Conservation (phyloP, 2,113 vertebrate genomes). For the Andinoacara biseriatus region DNA sequence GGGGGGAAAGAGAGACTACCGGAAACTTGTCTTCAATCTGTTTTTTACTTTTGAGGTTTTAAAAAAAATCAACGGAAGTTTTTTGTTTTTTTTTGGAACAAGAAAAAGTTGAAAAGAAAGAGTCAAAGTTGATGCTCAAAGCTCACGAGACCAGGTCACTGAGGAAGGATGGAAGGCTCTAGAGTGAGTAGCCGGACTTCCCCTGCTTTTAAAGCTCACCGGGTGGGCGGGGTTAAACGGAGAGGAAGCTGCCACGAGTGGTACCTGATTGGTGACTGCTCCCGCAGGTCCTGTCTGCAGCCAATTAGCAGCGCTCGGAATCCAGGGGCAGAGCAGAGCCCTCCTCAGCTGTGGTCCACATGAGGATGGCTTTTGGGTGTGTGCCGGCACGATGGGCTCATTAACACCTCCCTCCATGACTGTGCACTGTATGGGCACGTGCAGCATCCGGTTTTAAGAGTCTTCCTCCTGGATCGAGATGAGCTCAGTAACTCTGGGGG, state of each 20-base stretch:
- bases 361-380: not conserved
- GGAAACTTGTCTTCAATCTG: not conserved
- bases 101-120: not conserved
- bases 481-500: not conserved
- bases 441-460: not conserved
- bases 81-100: not conserved
- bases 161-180: conserved; percentile 42
- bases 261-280: conserved; percentile 49
- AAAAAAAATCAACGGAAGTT: no score
- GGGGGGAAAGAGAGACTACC: not conserved
- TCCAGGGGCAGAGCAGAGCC: not conserved
- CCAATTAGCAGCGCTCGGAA: conserved; percentile 35
- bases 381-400: not conserved
- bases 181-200: not conserved
- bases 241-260: not conserved
- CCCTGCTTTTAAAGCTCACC: conserved; percentile 49
- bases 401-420: not conserved
- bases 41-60: not conserved
- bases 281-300: not conserved
- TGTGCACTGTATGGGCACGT: not conserved
- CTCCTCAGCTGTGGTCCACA: not conserved
- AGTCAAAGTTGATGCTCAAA: not conserved
- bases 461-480: conserved; percentile 1
- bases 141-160: not conserved
- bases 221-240: conserved; percentile 47